Evolutionary conservation across 2,797 vertebrate species (phyloP).

Genomic region (Furcifer pardalis): DNA sequence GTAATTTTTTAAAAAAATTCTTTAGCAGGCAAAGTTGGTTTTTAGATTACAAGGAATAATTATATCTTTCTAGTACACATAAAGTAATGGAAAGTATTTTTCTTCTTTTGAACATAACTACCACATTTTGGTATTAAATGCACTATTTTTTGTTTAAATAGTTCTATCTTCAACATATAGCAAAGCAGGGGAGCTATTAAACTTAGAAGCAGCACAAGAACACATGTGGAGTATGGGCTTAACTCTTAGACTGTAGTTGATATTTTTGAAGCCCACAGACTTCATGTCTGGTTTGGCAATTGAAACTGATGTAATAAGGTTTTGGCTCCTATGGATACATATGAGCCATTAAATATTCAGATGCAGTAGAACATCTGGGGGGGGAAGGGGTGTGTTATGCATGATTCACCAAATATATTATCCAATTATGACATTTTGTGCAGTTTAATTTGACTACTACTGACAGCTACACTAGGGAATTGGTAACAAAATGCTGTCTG

Average conservation of each 20-base stretch:
- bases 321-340: not conserved
- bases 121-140: not conserved
- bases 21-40: conserved; percentile 38
- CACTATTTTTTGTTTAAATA: not conserved
- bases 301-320: not conserved
- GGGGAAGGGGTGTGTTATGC: too few relatives aligned
- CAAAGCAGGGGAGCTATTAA: not conserved
- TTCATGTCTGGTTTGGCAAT: not conserved
- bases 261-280: not conserved
- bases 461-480: not conserved
- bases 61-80: not conserved
- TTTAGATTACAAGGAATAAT: not conserved
- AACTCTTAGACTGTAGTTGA: not conserved
- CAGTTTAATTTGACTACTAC: not conserved
- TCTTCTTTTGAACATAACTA: not conserved
- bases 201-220: not conserved
- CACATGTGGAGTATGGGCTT: too few relatives aligned
- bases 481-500: not conserved
- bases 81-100: not conserved
- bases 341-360: not conserved
- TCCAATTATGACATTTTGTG: not conserved
- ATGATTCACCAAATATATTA: not conserved
- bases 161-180: not conserved
- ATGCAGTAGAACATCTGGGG: not conserved
- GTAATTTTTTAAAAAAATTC: conserved; percentile 26